Evolutionary conservation across 2,888 invertebrate genomes (phyloP), one percentile per base, ranked within the genome.

Genomic region (Cheilosia scutellata): DNA sequence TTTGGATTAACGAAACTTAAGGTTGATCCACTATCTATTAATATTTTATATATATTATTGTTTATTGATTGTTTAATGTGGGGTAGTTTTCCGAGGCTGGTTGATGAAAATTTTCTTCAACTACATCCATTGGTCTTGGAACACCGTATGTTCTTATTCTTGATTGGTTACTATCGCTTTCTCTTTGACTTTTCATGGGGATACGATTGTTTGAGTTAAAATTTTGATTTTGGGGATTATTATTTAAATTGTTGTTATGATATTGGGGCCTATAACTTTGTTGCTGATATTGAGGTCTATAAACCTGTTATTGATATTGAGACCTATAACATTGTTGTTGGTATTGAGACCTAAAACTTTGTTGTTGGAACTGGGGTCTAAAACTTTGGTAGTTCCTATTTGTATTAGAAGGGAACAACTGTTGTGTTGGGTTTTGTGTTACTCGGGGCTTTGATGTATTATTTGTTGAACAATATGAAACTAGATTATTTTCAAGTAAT

Each of bases 11-110:
- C 7, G 27, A 29, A 55, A 11, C n/a, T n/a, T n/a, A n/a, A n/a
- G n/a, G n/a, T n/a, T n/a, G n/a, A n/a, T n/a, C n/a, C n/a, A n/a
- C 55, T 55, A 27, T 27, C 27, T 5, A 13, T 31, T 31, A 31
- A 44, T 42, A 29, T 29, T 29, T 44, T 62, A 62, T 44, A 29
- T 62, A 44, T 60, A 42, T 60, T 42, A 27, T 60, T 60, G 13
- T 42, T 42, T 31, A 25, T 27, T 44, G 9, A 16, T 57, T 27
- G 9, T 57, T 57, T 11, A 20, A 33, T 57, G 9, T 57, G 7
- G 27, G 16, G 29, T 27, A 42, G n/a, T 62, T 42, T 44, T 13
- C 29, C 62, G 31, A 62, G 29, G 62, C 62, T n/a, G 42, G 29
- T 62, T 62, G 44, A 44, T 29, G 20, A 20, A 20, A 20, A 20